Base-by-base conservation (phyloP, 2,113 vertebrate genomes). In the Zeus faber region DNA sequence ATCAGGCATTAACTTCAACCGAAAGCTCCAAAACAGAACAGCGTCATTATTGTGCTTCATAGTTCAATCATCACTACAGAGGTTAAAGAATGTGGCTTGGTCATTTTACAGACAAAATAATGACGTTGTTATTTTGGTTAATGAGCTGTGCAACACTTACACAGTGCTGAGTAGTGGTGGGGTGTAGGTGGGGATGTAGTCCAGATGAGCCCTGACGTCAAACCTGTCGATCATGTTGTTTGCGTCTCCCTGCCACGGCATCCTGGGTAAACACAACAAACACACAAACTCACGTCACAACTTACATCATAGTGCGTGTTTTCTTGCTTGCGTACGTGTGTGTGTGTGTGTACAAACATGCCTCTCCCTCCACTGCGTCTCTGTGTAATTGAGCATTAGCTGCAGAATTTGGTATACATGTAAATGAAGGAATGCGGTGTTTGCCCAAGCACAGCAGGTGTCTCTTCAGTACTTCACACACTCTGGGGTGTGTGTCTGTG, bases 171-270 rank as follows among this genome's bases (percentile, higher is more conserved):
- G 88, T 41, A 96, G 82, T 0, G 93, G 89, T 0, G 96, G 94
- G 0, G 90, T 96, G 72, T 94, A 97, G 56, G 91, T 90, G 0
- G 94, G 94, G 69, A 98, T 95, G 75, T 95, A 92, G 59, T 98
- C 96, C 77, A 98, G 79, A 57, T 98, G 96, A 1, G 96, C 96
- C 0, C 96, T 89, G 0, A 98, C 96, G 16, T 98, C 96, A 23
- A 98, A 98, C 9, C 96, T 89, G 80, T 98, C 96, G 3, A 98
- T 98, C 95, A 95, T 97, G 82, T 96, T 96, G 88, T 93, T 98
- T 31, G 92, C 89, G 40, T 98, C 96, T 1, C 96, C 96, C 64
- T 95, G 96, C 96, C 96, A 98, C 0, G 96, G 96, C 96, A 98
- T 98, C 96, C 96, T 98, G 31, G 18, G 35, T 4, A 66, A 21